Evolutionary conservation across 64 coral and sea anemone species (phyloP).

Genomic region (Orbicella faveolata): DNA sequence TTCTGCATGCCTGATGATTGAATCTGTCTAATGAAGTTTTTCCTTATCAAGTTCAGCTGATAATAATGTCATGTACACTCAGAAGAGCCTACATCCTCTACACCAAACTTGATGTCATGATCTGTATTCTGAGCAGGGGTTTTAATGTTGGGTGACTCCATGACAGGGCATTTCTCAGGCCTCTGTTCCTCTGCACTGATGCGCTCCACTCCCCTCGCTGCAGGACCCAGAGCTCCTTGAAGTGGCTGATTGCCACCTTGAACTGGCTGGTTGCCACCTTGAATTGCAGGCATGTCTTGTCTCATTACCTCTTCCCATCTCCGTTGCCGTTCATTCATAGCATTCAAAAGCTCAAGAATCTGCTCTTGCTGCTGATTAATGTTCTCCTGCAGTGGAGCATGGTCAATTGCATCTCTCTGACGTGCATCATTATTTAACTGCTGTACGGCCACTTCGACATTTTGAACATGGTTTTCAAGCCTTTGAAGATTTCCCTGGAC

Average conservation of each 20-base stretch:
- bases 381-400: neutral
- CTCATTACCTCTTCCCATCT: neutral
- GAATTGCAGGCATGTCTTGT: neutral
- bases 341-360: conserved; percentile 8
- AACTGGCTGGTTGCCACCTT: neutral
- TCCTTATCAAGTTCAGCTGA: too few relatives aligned
- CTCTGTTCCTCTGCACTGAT: neutral
- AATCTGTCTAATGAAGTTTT: too few relatives aligned
- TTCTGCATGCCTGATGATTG: too few relatives aligned
- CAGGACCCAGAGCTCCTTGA: neutral
- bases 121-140: conserved; percentile 7
- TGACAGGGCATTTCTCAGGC: neutral
- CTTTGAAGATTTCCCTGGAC: conserved; percentile 1
- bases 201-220: neutral
- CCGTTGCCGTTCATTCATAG: conserved; percentile 18
- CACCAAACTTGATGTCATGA: neutral
- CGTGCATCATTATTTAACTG: neutral
- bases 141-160: neutral
- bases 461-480: conserved; percentile 23
- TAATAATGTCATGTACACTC: neutral
- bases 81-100: neutral
- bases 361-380: neutral
- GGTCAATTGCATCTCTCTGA: conserved; percentile 20
- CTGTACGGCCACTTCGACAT: neutral
- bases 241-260: neutral